Base-by-base conservation (phyloP, 1,140 invertebrate species). In the Latrodectus geometricus region DNA sequence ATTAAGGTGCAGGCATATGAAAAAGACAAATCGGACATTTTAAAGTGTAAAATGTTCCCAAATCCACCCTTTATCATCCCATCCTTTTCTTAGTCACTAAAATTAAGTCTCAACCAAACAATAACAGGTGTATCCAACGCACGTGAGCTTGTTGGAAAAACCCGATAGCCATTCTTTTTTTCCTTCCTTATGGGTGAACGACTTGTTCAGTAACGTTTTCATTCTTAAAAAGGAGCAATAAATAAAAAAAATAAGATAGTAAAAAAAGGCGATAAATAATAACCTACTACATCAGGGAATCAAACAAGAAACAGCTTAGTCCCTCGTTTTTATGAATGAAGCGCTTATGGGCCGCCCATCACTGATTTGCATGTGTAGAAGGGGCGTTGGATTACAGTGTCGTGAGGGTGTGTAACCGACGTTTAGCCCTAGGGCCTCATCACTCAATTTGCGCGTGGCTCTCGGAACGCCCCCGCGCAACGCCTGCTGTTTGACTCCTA, bases 341-440 rank as follows among this genome's bases (percentile, higher is more conserved):
- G 49, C 56, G 73, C 15, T 52, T 56, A 11, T 21, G 17, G 35
- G 23, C 48, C 83, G 83, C 83, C 74, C 83, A 14, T 72, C 65
- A n/a, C 75, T 86, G 50, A 86, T 86, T 86, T 86, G 75, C 83
- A 86, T 86, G 83, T 77, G 83, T 77, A 74, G 75, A 72, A 77
- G 75, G 75, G 83, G 83, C 83, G 83, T 69, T 48, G 68, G 78
- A 70, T 70, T 66, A 69, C 48, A 17, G 35, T 73, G 52, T 15
- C 61, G 70, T 68, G 82, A 84, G 82, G 82, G 82, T 76, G 82
- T 84, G 73, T 76, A 73, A 35, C 49, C 50, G 54, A 56, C 70
- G 65, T 78, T 14, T 35, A 49, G 66, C 78, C 79, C 79, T 52
- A 23, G 72, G 82, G 73, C 82, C 72, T 9, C 61, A 84, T 84